phyloP scores from a whole-genome alignment of 2,797 vertebrate genomes.

The Petrocephalus sullivani region DNA sequence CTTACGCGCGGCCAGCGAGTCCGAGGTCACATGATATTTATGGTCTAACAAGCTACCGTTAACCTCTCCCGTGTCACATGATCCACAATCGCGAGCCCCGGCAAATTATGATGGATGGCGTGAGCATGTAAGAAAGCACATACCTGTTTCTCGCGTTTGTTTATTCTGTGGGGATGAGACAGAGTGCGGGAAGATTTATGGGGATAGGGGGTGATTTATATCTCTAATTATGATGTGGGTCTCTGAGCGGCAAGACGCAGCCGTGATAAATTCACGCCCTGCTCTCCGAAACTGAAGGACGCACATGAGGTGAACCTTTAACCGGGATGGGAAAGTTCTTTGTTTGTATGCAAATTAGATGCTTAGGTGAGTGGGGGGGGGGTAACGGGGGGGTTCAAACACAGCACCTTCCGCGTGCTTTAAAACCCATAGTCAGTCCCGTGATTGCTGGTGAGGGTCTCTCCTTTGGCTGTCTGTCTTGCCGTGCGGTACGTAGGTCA shows the following conservation, averaged over 20 bases:
- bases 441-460: not conserved
- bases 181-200: slow-evolving; percentile 45
- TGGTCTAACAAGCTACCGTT: slow-evolving; percentile 33
- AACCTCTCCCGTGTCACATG: slow-evolving; percentile 26
- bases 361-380: slow-evolving; percentile 51
- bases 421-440: not conserved
- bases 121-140: slow-evolving; percentile 22
- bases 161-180: slow-evolving; percentile 39
- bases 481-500: not conserved
- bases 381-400: slow-evolving; percentile 41
- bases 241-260: slow-evolving; percentile 40
- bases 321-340: not conserved
- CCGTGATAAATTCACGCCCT: slow-evolving; percentile 53
- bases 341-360: slow-evolving; percentile 35
- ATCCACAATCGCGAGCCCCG: slow-evolving; percentile 22
- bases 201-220: slow-evolving; percentile 56
- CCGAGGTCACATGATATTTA: slow-evolving; percentile 36
- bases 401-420: not conserved
- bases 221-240: slow-evolving; percentile 58
- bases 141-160: slow-evolving; percentile 15
- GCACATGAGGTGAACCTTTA: slow-evolving; percentile 18
- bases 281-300: slow-evolving; percentile 46
- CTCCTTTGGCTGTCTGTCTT: not conserved
- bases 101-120: slow-evolving; percentile 32
- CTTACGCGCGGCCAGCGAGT: slow-evolving; percentile 1